phyloP scores from a whole-genome alignment of 2,113 vertebrate genomes.

The Oncorhynchus masou region DNA sequence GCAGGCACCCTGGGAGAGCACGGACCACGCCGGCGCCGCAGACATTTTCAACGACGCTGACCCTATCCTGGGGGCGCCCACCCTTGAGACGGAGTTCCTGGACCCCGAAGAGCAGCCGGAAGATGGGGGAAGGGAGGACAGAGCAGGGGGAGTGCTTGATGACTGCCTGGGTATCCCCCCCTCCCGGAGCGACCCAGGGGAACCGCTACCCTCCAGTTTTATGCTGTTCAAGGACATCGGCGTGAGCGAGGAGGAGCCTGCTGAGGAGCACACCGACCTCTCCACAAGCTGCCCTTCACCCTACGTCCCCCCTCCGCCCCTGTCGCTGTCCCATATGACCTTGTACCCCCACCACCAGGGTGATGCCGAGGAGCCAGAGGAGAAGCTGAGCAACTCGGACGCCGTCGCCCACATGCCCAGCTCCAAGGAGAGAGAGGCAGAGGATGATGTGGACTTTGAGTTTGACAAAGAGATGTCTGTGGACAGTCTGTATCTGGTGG shows the following conservation, averaged over 20 bases:
- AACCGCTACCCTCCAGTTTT: constrained; percentile 72
- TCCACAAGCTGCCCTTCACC: constrained; percentile 67
- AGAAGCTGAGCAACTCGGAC: constrained; percentile 63
- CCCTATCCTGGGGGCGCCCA: constrained; percentile 70
- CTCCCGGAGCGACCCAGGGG: constrained; percentile 64
- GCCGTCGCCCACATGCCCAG: constrained; percentile 50
- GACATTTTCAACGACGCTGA: constrained; percentile 79
- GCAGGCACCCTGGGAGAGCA: constrained; percentile 75
- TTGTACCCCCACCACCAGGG: constrained; percentile 23
- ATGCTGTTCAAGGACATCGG: constrained; percentile 80
- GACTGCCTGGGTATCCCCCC: constrained; percentile 77
- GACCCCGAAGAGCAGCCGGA: constrained; percentile 68
- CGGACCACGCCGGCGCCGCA: constrained; percentile 69
- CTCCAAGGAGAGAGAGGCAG: constrained; percentile 27
- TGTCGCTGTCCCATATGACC: constrained; percentile 68
- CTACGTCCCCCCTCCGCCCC: constrained; percentile 67
- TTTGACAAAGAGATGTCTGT: constrained; percentile 60
- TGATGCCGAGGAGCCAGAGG: constrained; percentile 53
- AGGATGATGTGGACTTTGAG: constrained; percentile 51
- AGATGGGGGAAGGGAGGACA: constrained; percentile 44
- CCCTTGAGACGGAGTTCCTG: constrained; percentile 71
- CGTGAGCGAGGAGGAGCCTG: constrained; percentile 68
- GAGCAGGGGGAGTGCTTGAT: constrained; percentile 66
- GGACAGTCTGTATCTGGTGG: constrained; percentile 13
- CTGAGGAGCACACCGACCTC: constrained; percentile 67